Evolutionary conservation across 2,888 invertebrate species (phyloP).

Genomic region (Seira musarum): DNA sequence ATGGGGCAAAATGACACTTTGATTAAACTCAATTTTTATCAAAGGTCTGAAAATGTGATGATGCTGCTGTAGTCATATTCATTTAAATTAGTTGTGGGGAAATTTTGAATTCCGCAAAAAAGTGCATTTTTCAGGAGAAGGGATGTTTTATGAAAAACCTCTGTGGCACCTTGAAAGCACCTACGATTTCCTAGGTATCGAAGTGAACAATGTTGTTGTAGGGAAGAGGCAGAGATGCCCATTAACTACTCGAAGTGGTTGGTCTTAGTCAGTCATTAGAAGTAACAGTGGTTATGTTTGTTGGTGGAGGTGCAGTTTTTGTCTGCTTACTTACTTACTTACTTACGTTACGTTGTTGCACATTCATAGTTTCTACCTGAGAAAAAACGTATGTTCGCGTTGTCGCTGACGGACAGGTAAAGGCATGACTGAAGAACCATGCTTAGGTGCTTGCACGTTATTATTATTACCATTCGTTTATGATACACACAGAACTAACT

Average conservation of each 20-base stretch:
- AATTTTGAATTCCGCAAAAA: constrained; percentile 7
- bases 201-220: neutral
- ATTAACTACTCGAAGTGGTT: neutral
- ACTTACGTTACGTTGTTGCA: constrained; percentile 38
- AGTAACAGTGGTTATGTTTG: constrained; percentile 9
- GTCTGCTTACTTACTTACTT: constrained; percentile 14
- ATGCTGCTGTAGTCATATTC: neutral
- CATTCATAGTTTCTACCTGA: constrained; percentile 42
- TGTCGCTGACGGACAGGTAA: constrained; percentile 30
- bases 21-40: neutral
- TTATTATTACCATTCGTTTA: neutral
- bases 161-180: neutral
- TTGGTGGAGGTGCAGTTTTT: constrained; percentile 16
- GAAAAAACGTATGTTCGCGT: constrained; percentile 16
- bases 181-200: constrained; percentile 3
- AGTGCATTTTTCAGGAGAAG: constrained; percentile 10
- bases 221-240: neutral
- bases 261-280: constrained; percentile 19
- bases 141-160: neutral
- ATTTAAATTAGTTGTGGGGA: neutral
- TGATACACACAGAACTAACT: neutral
- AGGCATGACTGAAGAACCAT: constrained; percentile 20
- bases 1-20: neutral
- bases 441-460: constrained; percentile 27
- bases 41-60: neutral